Evolutionary conservation across 2,888 invertebrate genomes (phyloP), one percentile per base, ranked within the genome.

Genomic region (Aphodius granarius): DNA sequence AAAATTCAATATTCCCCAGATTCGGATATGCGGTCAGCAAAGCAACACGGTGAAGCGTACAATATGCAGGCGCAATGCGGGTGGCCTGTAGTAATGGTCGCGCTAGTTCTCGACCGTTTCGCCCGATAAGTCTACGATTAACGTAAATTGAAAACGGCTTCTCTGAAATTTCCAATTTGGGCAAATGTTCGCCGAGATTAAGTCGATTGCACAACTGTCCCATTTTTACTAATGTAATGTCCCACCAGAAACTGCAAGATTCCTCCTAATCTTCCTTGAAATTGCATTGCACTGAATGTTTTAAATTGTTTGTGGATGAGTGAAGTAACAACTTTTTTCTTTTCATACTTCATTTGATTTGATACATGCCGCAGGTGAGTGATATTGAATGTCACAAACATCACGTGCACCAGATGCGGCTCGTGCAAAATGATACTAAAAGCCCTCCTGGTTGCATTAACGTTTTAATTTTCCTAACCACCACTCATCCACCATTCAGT

Each of bases 161-260:
- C 21, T n/a, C 68, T 20, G n/a, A 68, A 68, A 68, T 68, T 68
- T 68, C 21, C 68, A 68, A 68, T 68, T 68, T 22, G 68, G 68
- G 22, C 20, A 21, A 22, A 20, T 22, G 68, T 19, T 68, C 22
- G 22, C 21, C 68, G 68, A 4, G 21, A 43, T 43, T 43, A 43
- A 43, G 43, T 43, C 1, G 43, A 43, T 2, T 43, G 43, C 43
- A 6, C 43, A 3, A 3, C 43, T 43, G 43, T 13, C n/a, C 13
- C 43, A 9, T 13, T 13, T 6, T 13, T 43, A 43, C 3, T 43
- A 43, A 43, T 43, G 43, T 43, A 43, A 43, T 43, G 9, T 43
- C 9, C 43, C 43, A 43, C 13, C 43, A 43, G 43, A 43, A 43
- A 43, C 43, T 43, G 43, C 43, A 43, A 43, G 13, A 43, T 43